Base-by-base conservation (phyloP, 2,113 vertebrate species). In the Sporophila hypoxantha region DNA sequence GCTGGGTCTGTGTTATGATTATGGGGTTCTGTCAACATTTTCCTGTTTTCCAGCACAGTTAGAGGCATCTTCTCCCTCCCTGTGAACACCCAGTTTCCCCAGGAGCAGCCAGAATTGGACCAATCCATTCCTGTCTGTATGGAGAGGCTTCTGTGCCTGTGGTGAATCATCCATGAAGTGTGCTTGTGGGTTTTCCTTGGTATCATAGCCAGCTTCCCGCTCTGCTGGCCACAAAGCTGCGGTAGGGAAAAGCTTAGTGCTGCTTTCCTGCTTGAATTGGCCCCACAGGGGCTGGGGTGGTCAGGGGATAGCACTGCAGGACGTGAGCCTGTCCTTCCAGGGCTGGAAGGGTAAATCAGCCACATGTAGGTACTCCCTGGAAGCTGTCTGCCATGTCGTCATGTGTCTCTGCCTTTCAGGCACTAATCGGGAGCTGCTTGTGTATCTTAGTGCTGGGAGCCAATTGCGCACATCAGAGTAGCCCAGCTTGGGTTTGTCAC, bases 191-290 rank as follows among this genome's bases (percentile, higher is more conserved):
- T 87, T 85, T 86, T 89, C 60, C 60, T 66, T 76, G 50, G 16
- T 90, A 75, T 85, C 68, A 10, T 13, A 73, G 39, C 44, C n/a
- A 5, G n/a, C 57, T 89, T 79, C 39, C 32, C 1, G 3, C 82
- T 88, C 82, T 81, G 62, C 55, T 6, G 4, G 59, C 77, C 52
- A 44, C 10, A 7, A 53, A 70, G 62, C 61, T 69, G 34, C 16
- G 13, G 37, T 42, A 66, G 53, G 50, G 53, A 84, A 83, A 82
- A 77, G 81, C 69, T 91, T 82, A 41, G 59, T 0, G 3, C 61
- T 3, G 5, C 81, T 90, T 70, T 87, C 67, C 55, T 68, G 46
- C 75, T 81, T 79, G 71, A 85, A 76, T 55, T 79, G 71, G 55
- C 81, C 39, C 65, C 6, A 3, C 69, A 47, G 68, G 62, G 53